Base-by-base conservation (phyloP, 2,888 invertebrate genomes). In the Phalera bucephala region DNA sequence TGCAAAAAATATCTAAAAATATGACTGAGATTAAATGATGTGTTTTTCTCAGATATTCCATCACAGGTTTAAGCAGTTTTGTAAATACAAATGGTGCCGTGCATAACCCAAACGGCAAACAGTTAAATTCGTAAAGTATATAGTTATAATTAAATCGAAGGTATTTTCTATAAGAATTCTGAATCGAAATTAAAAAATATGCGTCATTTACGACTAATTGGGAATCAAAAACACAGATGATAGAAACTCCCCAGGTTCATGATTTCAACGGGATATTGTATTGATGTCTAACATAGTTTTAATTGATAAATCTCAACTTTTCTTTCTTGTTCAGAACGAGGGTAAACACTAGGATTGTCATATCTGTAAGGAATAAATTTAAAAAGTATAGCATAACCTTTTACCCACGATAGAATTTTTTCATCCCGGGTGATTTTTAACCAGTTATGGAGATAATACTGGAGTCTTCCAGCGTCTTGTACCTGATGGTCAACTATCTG, bases 131-230 rank as follows among this genome's bases (percentile, higher is more conserved):
- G 9, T 11, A 26, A 8, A 26, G n/a, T 8, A n/a, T 13, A 14
- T 13, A 12, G 5, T 13, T 12, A 14, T 26, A 26, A 1, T 6
- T 12, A 11, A 26, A 26, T 11, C 26, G 26, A 2, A 26, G n/a
- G 8, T 31, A 31, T 6, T 20, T 14, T 23, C 25, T 11, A n/a
- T 25, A 10, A 2, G 22, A 22, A 7, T 11, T 27, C n/a, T 10
- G 14, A 28, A 13, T 21, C 7, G 15, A 13, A 13, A 22, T 19
- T 14, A 12, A 30, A 19, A 31, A 35, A 37, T 30, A 38, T 42
- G 26, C 32, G 13, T 9, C 47, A 27, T 36, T 40, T 23, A 29
- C 12, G 29, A 13, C 34, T 11, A 22, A 29, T 36, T 33, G 9
- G 1, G 31, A 17, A 1, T 27, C n/a, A 6, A 37, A 37, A 37